These are phyloP conservation scores for Esox masquinongy DNA, from an alignment of 2,797 vertebrate genomes.

Conservation along the genomic window DNA sequence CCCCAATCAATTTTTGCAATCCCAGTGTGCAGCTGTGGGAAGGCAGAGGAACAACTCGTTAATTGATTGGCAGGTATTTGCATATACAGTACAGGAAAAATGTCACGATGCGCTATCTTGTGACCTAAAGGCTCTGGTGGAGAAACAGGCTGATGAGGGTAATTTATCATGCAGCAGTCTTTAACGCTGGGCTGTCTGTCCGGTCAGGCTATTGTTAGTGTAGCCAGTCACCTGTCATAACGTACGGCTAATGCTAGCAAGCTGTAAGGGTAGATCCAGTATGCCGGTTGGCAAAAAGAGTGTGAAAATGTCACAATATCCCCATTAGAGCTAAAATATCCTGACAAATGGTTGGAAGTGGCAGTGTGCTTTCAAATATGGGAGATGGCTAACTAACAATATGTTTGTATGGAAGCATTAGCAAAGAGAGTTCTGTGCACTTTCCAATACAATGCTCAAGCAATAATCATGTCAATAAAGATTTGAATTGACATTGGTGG, in stretches of 20 bases:
- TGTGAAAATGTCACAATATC: neutral
- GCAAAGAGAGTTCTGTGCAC: neutral
- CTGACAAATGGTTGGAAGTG: neutral
- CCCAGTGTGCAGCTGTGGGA: conserved; percentile 49
- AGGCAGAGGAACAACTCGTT: conserved; percentile 50
- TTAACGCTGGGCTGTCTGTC: conserved; percentile 32
- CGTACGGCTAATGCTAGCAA: conserved; percentile 2
- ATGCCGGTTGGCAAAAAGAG: neutral
- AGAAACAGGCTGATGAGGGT: conserved; percentile 42
- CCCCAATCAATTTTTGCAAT: conserved; percentile 65
- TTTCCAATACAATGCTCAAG: neutral
- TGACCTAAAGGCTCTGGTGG: conserved; percentile 52
- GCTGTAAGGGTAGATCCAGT: neutral
- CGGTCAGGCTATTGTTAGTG: conserved; percentile 53
- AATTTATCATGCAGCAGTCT: conserved; percentile 61
- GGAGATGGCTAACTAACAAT: neutral
- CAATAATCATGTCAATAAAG: neutral
- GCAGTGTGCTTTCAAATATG: neutral
- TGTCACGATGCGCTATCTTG: conserved; percentile 55
- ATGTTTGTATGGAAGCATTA: neutral
- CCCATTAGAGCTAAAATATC: neutral
- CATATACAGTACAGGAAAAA: conserved; percentile 51
- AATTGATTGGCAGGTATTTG: conserved; percentile 68
- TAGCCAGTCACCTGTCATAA: conserved; percentile 53
- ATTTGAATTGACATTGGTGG: neutral